Conservation (phyloP, 2,888 invertebrate species). For the Argyresthia goedartella region DNA sequence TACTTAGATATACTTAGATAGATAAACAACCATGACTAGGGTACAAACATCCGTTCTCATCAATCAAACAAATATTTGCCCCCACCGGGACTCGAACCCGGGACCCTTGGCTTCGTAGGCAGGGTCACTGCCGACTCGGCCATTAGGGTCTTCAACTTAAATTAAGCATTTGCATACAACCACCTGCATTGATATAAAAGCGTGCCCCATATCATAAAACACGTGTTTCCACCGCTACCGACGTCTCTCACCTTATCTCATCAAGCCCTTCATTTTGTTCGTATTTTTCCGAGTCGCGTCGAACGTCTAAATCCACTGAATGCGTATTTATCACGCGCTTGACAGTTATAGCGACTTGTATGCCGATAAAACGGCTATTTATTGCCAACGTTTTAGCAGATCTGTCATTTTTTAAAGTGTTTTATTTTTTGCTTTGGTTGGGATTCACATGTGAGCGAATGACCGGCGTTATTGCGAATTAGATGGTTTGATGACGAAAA, state of each 20-base stretch:
- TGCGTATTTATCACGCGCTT: conserved; percentile 30
- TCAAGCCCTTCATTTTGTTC: conserved; percentile 17
- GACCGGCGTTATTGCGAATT: not conserved
- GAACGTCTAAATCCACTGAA: conserved; percentile 41
- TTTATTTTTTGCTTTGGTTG: not conserved
- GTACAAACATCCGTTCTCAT: too few species aligned
- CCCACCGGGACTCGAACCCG: too few species aligned
- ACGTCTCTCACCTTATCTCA: conserved; percentile 4
- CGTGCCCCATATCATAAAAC: conserved; percentile 26
- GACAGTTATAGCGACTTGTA: conserved; percentile 28
- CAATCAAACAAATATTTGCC: too few species aligned
- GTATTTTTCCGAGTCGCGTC: conserved; percentile 19
- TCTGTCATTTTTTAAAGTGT: not conserved
- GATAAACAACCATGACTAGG: too few species aligned
- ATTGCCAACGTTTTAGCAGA: conserved; percentile 1
- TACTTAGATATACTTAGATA: too few species aligned
- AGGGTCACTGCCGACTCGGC: too few species aligned
- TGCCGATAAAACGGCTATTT: conserved; percentile 1
- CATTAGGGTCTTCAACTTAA: too few species aligned
- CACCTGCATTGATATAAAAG: conserved; percentile 10
- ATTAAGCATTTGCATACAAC: not conserved
- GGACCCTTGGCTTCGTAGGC: too few species aligned
- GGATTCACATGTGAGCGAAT: not conserved
- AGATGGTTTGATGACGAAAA: not conserved
- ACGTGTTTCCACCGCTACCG: conserved; percentile 30